Percentiles rank a stretch among this genome's conserved stretches.
These are phyloP conservation scores for Heterotis niloticus DNA, from an alignment of 2,113 vertebrate species.

Conservation along the genomic window DNA sequence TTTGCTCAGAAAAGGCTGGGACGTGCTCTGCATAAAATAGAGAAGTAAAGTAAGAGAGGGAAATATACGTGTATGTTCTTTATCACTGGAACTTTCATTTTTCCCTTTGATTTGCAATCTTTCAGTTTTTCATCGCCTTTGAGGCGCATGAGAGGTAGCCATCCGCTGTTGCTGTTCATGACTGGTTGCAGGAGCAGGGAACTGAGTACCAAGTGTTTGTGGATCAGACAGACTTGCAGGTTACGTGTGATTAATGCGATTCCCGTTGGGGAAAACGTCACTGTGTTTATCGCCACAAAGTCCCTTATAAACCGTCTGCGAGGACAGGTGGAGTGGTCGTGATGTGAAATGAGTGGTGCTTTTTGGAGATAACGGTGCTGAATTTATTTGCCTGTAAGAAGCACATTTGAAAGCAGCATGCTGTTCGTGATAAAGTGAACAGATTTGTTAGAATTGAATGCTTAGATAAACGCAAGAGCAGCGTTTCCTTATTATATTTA, in stretches of 20 bases:
- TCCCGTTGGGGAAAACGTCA: background rate
- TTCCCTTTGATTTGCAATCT: no score
- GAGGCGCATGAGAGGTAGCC: no score
- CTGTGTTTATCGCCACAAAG: background rate
- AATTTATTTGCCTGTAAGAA: background rate
- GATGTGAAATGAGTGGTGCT: background rate
- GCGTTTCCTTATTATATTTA: background rate
- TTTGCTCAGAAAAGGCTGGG: no score
- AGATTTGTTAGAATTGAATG: background rate
- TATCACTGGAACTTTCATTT: no score
- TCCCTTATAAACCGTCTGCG: background rate
- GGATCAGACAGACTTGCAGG: background rate
- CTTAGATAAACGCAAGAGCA: background rate
- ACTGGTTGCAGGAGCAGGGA: no score
- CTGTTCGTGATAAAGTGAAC: background rate
- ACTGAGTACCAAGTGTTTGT: no score
- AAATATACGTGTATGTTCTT: no score
- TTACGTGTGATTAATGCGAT: constrained; percentile 5
- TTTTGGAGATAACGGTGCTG: background rate
- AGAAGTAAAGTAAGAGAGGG: no score
- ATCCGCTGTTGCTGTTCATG: no score
- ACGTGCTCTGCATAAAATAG: no score
- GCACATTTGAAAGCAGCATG: background rate
- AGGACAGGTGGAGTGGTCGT: background rate
- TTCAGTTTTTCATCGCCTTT: no score